These are phyloP conservation scores for Diarsia rubi DNA, from an alignment of 2,888 invertebrate genomes.

Conservation along the genomic window DNA sequence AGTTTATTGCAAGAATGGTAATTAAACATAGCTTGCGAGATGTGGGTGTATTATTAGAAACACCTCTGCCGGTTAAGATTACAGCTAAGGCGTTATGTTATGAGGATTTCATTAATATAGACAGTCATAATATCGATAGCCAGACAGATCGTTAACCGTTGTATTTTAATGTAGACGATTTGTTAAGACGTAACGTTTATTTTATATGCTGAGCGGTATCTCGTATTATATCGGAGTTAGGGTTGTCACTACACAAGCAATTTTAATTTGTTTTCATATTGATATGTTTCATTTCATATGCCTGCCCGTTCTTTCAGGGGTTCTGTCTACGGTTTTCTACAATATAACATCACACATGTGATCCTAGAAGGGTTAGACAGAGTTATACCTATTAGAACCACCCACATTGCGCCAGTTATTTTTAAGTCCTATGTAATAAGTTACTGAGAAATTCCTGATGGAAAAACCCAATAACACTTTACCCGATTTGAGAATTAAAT, in stretches of 20 bases:
- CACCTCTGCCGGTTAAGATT: not conserved
- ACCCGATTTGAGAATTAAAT: too few species aligned
- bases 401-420: too few species aligned
- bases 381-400: too few species aligned
- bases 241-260: conserved; percentile 24
- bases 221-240: conserved; percentile 16
- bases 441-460: too few species aligned
- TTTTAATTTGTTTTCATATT: not conserved
- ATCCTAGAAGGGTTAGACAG: too few species aligned
- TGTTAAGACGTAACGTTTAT: conserved; percentile 58
- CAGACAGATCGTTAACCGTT: conserved; percentile 32
- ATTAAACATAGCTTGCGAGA: not conserved
- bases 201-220: conserved; percentile 42
- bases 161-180: conserved; percentile 42
- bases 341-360: too few species aligned
- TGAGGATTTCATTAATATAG: not conserved
- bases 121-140: not conserved
- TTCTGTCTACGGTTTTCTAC: too few species aligned
- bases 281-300: not conserved
- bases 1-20: not conserved
- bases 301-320: not conserved
- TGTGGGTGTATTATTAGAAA: not conserved
- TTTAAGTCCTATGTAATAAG: too few species aligned
- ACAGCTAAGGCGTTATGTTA: not conserved
- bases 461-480: too few species aligned